Percentiles rank a stretch among this genome's conserved stretches.
phyloP scores from a whole-genome alignment of 2,113 vertebrate species.

The Poeciliopsis retropinna region DNA sequence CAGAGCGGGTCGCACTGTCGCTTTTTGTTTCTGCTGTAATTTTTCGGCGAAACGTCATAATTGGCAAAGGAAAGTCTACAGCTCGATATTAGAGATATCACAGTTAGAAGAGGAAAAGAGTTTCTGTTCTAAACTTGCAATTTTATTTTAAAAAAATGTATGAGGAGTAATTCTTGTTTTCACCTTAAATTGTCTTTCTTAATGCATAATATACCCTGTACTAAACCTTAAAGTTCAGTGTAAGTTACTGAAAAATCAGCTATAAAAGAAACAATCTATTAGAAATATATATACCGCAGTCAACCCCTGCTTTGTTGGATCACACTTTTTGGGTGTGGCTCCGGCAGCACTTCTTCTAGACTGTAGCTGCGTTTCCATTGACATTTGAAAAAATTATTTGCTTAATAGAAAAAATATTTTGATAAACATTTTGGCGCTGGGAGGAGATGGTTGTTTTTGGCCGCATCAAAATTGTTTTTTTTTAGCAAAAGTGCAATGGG shows the following conservation, averaged over 20 bases:
- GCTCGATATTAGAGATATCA: background rate
- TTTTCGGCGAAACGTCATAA: too few species aligned
- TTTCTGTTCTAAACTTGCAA: too few species aligned
- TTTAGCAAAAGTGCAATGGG: too few species aligned
- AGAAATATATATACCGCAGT: rapidly evolving
- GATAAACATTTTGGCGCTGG: too few species aligned
- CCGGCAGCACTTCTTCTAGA: too few species aligned
- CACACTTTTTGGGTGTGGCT: background rate
- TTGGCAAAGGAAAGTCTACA: background rate
- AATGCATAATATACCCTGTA: background rate
- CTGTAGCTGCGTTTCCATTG: too few species aligned
- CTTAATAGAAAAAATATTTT: too few species aligned
- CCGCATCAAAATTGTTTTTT: too few species aligned
- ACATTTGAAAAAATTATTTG: too few species aligned
- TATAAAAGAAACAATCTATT: background rate
- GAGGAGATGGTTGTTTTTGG: too few species aligned
- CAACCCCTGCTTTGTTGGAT: background rate
- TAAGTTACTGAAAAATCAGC: background rate
- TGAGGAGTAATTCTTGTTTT: background rate
- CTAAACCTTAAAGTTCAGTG: background rate
- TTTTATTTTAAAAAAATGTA: background rate
- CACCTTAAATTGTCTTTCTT: background rate
- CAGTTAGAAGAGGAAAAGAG: background rate
- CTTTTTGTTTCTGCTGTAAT: too few species aligned
- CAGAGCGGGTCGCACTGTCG: too few species aligned